Evolutionary conservation across 2,797 vertebrate genomes (phyloP), one percentile per base, ranked within the genome.

Genomic region (Etheostoma nigrum): DNA sequence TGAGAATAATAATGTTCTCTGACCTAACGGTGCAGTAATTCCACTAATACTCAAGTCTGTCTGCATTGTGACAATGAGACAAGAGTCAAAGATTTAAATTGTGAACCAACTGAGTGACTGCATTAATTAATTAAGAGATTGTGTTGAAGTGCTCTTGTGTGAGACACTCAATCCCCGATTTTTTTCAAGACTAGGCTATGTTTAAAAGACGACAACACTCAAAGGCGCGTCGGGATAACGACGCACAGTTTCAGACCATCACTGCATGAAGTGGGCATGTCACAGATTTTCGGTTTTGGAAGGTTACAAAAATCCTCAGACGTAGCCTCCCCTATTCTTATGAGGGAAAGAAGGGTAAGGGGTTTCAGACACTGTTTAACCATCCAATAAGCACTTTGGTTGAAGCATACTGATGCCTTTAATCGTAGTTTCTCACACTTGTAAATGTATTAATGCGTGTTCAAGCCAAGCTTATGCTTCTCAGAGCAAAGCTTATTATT

Each of bases 81-180:
- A 25, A 42, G 40, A 42, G 40, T 9, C 18, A 67, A 21, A 67
- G 44, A 25, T 62, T 78, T 47, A 54, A 30, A 25, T 52, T 57
- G 16, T 44, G 45, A 7, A 27, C 18, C 15, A 45, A 16, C 54
- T 45, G 30, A 27, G 21, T 14, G 54, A 36, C 3, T 48, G 49
- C n/a, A n/a, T n/a, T n/a, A n/a, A n/a, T n/a, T n/a, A 33, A 42
- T 67, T 13, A 8, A 47, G 12, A 57, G 44, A 68, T 57, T 21
- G 18, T 57, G 52, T 52, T n/a, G n/a, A 47, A 30, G 6, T 54
- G 49, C 27, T 55, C 58, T 69, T 72, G 27, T 54, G 11, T 21
- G 21, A 65, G 49, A 68, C 53, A 58, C 16, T 30, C 2, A 25
- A 54, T 51, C 40, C 15, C 2, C 7, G 57, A 30, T 59, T 55